Conservation (phyloP, 2,797 vertebrate species). For the Argentina silus region DNA sequence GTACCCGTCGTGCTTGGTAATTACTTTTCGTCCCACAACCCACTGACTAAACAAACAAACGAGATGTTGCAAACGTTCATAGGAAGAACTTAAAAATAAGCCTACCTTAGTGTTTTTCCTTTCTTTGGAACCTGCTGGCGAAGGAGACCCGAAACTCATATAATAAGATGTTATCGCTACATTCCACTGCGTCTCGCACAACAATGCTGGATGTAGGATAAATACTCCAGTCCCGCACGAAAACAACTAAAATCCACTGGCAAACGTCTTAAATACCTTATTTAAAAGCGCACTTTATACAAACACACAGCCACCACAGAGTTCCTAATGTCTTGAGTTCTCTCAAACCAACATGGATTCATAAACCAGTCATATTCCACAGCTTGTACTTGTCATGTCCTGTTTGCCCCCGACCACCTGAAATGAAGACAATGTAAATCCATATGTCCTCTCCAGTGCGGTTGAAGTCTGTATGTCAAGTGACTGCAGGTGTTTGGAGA, state of each 20-base stretch:
- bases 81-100: neutral
- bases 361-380: neutral
- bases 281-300: neutral
- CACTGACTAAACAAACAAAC: constrained; percentile 7
- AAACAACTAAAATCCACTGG: constrained; percentile 38
- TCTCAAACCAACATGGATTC: neutral
- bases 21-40: constrained; percentile 2
- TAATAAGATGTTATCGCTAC: constrained; percentile 66
- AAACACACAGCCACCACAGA: neutral
- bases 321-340: neutral
- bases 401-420: neutral
- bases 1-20: neutral
- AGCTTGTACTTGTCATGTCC: neutral
- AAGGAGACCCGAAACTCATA: constrained; percentile 53
- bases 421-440: constrained; percentile 16
- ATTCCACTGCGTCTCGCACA: constrained; percentile 61
- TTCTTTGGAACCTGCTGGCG: neutral
- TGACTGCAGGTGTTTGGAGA: constrained; percentile 75
- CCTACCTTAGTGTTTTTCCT: constrained; percentile 4
- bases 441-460: constrained; percentile 27
- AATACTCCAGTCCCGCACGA: constrained; percentile 47
- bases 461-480: constrained; percentile 40
- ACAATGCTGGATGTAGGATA: constrained; percentile 44
- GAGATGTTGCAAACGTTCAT: constrained; percentile 1
- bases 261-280: constrained; percentile 25